These are phyloP conservation scores for Brachyptera risi DNA, from an alignment of 2,888 invertebrate genomes.

Conservation along the genomic window DNA sequence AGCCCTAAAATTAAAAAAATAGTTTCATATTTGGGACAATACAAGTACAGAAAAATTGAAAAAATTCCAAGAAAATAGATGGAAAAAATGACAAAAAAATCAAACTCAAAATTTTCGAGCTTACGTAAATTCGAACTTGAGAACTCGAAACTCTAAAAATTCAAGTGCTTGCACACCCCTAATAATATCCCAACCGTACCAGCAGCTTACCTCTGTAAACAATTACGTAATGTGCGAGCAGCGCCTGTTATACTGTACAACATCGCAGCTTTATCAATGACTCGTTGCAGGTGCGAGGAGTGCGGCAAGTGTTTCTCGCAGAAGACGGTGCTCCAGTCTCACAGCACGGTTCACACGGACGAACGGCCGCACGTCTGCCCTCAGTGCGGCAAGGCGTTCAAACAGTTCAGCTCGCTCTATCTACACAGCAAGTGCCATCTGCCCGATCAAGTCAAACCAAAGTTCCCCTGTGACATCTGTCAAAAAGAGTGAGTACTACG, in stretches of 20 bases:
- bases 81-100: too few species aligned
- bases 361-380: constrained; percentile 38
- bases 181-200: not conserved
- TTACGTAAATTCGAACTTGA: too few species aligned
- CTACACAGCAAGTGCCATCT: constrained; percentile 39
- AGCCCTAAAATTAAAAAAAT: too few species aligned
- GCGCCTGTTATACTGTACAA: constrained; percentile 39
- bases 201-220: not conserved
- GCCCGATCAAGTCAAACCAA: constrained; percentile 37
- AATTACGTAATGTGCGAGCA: constrained; percentile 39
- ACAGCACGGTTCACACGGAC: constrained; percentile 39
- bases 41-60: too few species aligned
- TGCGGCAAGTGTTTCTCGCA: constrained; percentile 40
- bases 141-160: too few species aligned
- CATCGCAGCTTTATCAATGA: constrained; percentile 25
- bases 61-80: too few species aligned
- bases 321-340: constrained; percentile 37
- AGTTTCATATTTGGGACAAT: too few species aligned
- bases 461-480: constrained; percentile 38
- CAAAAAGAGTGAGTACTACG: constrained; percentile 38
- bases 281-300: constrained; percentile 40
- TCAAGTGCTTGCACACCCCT: too few species aligned
- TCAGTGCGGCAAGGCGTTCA: constrained; percentile 40
- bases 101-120: too few species aligned
- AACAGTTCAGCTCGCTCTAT: constrained; percentile 38